Base-by-base conservation (phyloP, 1,140 invertebrate genomes). In the Probaryconus sp. region DNA sequence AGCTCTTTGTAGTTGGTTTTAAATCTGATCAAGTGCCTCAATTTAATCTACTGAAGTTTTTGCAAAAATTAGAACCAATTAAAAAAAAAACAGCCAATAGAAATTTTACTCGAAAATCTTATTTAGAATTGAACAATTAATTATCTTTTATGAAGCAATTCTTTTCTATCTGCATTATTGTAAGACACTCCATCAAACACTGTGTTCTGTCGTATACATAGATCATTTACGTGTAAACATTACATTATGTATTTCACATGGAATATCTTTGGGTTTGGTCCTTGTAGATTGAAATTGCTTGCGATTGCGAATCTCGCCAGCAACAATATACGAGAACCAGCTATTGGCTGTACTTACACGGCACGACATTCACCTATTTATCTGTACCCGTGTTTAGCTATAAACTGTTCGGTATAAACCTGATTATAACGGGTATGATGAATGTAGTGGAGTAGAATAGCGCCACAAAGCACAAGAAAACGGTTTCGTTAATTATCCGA, bases 401-500 rank as follows among this genome's bases (percentile, higher is more conserved):
- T 26, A 47, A 10, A 47, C 24, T 28, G 14, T 13, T 30, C 2
- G 3, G 11, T 30, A 7, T 47, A 47, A 26, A 11, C 20, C 43
- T 47, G 40, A 16, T 43, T 43, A 26, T 43, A 43, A 14, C 11
- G 18, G 21, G 11, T 24, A 43, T 43, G 40, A 43, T 43, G 20
- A 18, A 43, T 43, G 21, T 24, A 24, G 18, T 43, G 5, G 2
- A 3, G 40, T 43, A 47, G 9, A 47, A 47, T 47, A 4, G 11
- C 16, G 43, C 24, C 31, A 30, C 9, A 58, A 26, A 43, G 33
- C 38, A 26, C 24, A 79, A 76, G 73, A 76, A 79, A 76, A 70
- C 64, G 76, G 71, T 80, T 83, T 83, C 67, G 77, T 81, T 85
- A 84, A 83, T 85, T 84, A 83, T 85, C 78, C 79, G 71, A 78